Percentiles rank a stretch among this genome's conserved stretches.
These are phyloP conservation scores for Sebastes alutus DNA, from an alignment of 2,797 vertebrate genomes.

Conservation along the genomic window DNA sequence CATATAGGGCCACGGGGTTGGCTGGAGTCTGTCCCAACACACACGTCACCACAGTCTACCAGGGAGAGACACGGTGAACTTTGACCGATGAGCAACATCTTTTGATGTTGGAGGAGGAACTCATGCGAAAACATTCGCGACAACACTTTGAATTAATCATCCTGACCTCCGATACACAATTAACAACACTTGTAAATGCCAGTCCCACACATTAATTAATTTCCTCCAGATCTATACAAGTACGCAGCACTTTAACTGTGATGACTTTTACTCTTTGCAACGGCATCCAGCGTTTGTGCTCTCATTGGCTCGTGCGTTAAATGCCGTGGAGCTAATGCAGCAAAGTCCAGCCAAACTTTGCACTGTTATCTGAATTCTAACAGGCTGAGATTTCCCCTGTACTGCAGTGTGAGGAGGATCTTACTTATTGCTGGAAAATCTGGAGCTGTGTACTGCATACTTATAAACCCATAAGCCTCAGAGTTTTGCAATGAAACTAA, in stretches of 20 bases:
- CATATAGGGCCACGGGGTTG: background rate
- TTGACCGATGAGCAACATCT: background rate
- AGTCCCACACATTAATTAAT: background rate
- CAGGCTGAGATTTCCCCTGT: slow-evolving; percentile 30
- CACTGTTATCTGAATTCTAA: slow-evolving; percentile 59
- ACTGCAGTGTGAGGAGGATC: slow-evolving; percentile 55
- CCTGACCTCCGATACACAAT: slow-evolving; percentile 9
- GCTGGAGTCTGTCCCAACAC: background rate
- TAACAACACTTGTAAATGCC: slow-evolving; percentile 14
- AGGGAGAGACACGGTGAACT: slow-evolving; percentile 5
- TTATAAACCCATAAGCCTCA: slow-evolving; percentile 73
- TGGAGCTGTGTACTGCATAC: slow-evolving; percentile 71
- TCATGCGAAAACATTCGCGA: background rate
- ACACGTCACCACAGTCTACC: background rate
- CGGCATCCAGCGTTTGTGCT: background rate
- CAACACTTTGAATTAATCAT: slow-evolving; percentile 8
- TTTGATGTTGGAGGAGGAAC: background rate
- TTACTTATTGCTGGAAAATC: slow-evolving; percentile 73
- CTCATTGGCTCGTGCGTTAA: slow-evolving; percentile 9
- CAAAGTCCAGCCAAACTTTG: slow-evolving; percentile 25
- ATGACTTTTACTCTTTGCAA: slow-evolving; percentile 2
- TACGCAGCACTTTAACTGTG: background rate
- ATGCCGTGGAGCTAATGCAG: slow-evolving; percentile 1
- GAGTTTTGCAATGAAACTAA: slow-evolving; percentile 79
- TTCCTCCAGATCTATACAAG: background rate